Percentiles rank a stretch among this genome's conserved stretches.
Evolutionary conservation across 2,113 vertebrate genomes (phyloP).

Genomic region (Paratilapia polleni): DNA sequence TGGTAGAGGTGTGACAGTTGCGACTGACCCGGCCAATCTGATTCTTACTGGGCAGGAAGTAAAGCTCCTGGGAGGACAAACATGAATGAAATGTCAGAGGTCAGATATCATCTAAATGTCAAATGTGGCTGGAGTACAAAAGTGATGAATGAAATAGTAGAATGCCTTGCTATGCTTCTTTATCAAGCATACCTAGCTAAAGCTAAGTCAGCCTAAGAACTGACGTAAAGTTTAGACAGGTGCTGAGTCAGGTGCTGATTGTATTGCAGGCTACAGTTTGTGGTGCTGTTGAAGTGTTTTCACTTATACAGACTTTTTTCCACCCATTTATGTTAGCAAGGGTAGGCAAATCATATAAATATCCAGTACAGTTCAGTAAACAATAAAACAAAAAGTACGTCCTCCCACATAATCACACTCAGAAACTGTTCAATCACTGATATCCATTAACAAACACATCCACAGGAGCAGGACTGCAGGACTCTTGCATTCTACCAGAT

Average conservation of each 20-base stretch:
- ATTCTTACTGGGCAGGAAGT: constrained; percentile 77
- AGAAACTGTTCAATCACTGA: background rate
- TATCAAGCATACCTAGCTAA: fast-evolving
- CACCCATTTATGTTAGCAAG: background rate
- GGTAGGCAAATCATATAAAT: background rate
- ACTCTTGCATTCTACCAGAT: background rate
- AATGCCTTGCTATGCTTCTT: background rate
- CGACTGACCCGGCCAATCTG: constrained; percentile 74
- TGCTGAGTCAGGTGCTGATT: background rate
- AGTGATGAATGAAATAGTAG: constrained; percentile 10
- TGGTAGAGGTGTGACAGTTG: constrained; percentile 83
- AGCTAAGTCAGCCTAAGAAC: background rate
- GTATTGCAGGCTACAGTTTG: no score
- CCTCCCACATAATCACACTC: background rate
- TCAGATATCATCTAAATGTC: constrained; percentile 45
- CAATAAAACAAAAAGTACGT: background rate
- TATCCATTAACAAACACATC: no score
- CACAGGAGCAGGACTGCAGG: background rate
- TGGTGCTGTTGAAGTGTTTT: no score
- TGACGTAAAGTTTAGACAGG: background rate
- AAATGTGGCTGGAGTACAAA: background rate
- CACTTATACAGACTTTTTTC: no score
- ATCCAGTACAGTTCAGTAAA: background rate
- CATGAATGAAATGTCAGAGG: constrained; percentile 37
- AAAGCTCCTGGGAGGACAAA: constrained; percentile 76